phyloP scores from a whole-genome alignment of 2,113 vertebrate species.

The Triplophysa tibetana region DNA sequence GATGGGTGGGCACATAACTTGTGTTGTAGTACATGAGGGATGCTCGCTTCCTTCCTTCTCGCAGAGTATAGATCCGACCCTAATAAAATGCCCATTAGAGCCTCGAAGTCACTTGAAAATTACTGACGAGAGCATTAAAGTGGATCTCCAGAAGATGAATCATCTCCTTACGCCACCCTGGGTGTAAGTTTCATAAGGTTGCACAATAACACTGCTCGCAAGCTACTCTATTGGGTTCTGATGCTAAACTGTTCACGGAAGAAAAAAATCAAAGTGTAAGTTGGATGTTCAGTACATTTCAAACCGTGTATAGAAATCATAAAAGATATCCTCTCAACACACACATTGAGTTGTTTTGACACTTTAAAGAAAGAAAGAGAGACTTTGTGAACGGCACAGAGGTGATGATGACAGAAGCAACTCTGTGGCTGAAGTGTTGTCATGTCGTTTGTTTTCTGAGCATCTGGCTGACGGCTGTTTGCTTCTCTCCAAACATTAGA shows the following conservation, averaged over 20 bases:
- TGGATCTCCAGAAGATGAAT: too few species aligned
- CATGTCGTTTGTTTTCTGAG: conserved; percentile 17
- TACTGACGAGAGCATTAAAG: too few species aligned
- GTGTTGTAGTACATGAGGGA: conserved; percentile 19
- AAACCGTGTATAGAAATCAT: not conserved
- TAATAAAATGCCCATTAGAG: too few species aligned
- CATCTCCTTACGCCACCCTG: too few species aligned
- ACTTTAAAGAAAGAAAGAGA: not conserved
- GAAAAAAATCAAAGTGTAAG: too few species aligned
- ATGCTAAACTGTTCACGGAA: too few species aligned
- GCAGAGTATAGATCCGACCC: too few species aligned
- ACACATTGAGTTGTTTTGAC: conserved; percentile 25
- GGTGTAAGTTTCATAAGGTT: too few species aligned
- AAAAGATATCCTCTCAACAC: not conserved
- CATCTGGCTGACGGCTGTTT: conserved; percentile 18
- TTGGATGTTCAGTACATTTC: not conserved
- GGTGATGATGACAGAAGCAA: conserved; percentile 36
- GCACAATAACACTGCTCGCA: too few species aligned
- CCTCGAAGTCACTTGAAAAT: too few species aligned
- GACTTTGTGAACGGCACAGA: conserved; percentile 14
- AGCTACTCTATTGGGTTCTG: too few species aligned
- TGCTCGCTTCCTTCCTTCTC: too few species aligned
- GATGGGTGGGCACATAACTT: conserved; percentile 12
- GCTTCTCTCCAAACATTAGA: conserved; percentile 10
- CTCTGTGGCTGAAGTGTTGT: conserved; percentile 6